Conservation (phyloP, 2,888 invertebrate genomes). For the Napeogenes inachia region DNA sequence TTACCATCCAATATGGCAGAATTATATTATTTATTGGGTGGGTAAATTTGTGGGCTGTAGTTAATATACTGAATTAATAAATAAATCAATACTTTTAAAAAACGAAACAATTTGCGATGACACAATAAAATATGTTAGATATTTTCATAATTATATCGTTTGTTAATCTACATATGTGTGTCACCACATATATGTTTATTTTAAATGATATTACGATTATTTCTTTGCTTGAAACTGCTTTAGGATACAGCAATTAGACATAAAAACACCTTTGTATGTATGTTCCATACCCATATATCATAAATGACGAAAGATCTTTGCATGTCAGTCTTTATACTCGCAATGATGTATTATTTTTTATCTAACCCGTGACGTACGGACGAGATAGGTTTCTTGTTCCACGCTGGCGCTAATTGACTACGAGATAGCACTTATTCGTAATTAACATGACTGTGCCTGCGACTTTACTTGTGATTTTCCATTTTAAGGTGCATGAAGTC, state of each 20-base stretch:
- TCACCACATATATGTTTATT: no score
- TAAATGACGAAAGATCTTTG: slow-evolving; percentile 38
- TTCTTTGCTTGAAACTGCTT: no score
- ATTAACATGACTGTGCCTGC: slow-evolving; percentile 2
- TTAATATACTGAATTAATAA: no score
- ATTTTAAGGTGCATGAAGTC: not conserved
- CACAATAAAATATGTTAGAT: no score
- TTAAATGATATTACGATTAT: no score
- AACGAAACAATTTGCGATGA: no score
- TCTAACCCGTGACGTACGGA: slow-evolving; percentile 30
- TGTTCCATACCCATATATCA: slow-evolving; percentile 17
- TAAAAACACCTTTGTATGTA: slow-evolving; percentile 4
- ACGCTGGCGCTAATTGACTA: slow-evolving; percentile 23
- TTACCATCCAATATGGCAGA: no score
- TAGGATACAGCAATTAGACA: not conserved
- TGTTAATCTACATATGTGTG: no score
- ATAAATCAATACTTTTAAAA: no score
- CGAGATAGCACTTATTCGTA: slow-evolving; percentile 17
- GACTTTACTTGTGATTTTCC: not conserved
- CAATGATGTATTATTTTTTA: slow-evolving; percentile 36
- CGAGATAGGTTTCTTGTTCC: slow-evolving; percentile 20
- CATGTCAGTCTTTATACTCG: slow-evolving; percentile 36
- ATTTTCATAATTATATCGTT: no score
- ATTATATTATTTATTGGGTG: no score
- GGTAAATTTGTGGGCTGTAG: no score